These are phyloP conservation scores for Polydrusus tereticollis DNA, from an alignment of 2,888 invertebrate species.

Conservation along the genomic window DNA sequence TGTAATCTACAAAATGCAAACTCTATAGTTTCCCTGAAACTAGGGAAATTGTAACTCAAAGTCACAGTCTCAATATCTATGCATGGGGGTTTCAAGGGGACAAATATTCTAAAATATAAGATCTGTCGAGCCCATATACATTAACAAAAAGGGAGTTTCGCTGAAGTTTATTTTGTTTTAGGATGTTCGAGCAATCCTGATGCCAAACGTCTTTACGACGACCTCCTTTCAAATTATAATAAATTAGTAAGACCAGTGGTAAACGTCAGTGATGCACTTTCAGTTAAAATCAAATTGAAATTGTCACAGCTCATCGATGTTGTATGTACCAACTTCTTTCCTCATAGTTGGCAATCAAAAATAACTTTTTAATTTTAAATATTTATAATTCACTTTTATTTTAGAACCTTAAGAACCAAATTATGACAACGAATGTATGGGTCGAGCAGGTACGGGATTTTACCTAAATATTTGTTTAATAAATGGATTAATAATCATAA, in stretches of 20 bases:
- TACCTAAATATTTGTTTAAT: slow-evolving; percentile 10
- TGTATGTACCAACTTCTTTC: too few relatives aligned
- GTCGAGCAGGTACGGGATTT: slow-evolving; percentile 88
- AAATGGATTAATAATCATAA: not conserved
- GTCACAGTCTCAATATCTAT: too few relatives aligned
- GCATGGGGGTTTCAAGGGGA: too few relatives aligned
- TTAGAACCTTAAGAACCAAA: slow-evolving; percentile 96
- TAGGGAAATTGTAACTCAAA: too few relatives aligned
- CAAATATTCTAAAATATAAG: too few relatives aligned
- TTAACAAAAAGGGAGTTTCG: too few relatives aligned
- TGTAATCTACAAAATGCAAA: too few relatives aligned
- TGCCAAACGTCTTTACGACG: slow-evolving; percentile 90
- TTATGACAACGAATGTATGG: slow-evolving; percentile 96
- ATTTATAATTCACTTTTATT: slow-evolving; percentile 64
- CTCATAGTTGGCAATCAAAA: too few relatives aligned
- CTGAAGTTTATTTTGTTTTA: slow-evolving; percentile 64
- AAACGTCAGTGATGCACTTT: slow-evolving; percentile 86
- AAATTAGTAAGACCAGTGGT: slow-evolving; percentile 89
- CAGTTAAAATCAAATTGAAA: slow-evolving; percentile 88
- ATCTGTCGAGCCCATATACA: too few relatives aligned
- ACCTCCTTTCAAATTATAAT: slow-evolving; percentile 88
- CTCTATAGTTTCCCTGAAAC: too few relatives aligned
- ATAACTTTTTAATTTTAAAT: not conserved
- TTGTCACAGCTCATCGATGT: slow-evolving; percentile 92
- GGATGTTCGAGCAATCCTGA: slow-evolving; percentile 90